Base-by-base conservation (phyloP, 2,888 invertebrate genomes). In the Melipona bicolor region DNA sequence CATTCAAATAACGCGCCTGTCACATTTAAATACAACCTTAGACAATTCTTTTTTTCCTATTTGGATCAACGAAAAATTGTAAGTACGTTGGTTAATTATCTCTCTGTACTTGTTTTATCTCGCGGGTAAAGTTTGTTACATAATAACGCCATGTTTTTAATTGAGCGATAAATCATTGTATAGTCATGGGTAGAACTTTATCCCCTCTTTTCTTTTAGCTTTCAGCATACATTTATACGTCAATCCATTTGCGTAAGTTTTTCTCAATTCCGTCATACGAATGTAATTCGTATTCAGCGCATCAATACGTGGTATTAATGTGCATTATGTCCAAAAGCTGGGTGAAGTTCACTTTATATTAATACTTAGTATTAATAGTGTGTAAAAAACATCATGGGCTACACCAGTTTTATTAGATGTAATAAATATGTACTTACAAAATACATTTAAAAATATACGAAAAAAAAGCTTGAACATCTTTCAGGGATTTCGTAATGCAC, bases 401-500 rank as follows among this genome's bases (percentile, higher is more conserved):
- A 9, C 9, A 43, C 9, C 43, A 43, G 43, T 43, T 43, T 43
- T 11, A 43, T 43, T 43, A 43, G 1, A 49, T 27, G 15, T 61
- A 21, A 61, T 49, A 27, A 13, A 56, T 9, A 6, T 43, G 15
- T 56, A 67, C n/a, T 43, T 43, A 59, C 15, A 59, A 27, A 6
- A 11, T 70, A 62, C 27, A 15, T 24, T 71, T 43, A 43, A 36
- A 43, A 24, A 56, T 9, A 9, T 43, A 36, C 27, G 19, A 73
- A 49, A 50, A 27, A 11, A 43, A 15, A 36, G 13, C 9, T 24
- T 65, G 21, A 2, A 11, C 6, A 9, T 43, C 36, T 4, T 54
- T 79, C 21, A 85, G 2, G 56, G 13, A 32, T 83, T 69, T 19
- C 78, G 70, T 11, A 81, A 69, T 24, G 13, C 43, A 50, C 82